These are phyloP conservation scores for Subacronicta megacephala DNA, from an alignment of 2,888 invertebrate species.

Conservation along the genomic window DNA sequence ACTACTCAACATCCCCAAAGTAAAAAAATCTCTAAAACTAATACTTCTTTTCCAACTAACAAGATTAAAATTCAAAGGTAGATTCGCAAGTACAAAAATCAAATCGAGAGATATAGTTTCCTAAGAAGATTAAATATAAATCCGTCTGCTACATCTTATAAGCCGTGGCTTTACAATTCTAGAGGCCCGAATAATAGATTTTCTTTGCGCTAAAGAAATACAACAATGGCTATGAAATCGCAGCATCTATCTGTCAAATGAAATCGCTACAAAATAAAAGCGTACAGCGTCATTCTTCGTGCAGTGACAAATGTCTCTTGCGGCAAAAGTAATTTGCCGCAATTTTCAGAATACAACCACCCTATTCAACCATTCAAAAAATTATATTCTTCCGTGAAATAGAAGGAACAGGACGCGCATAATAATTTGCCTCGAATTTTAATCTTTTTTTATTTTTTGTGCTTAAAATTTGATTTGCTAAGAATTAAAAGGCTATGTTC, in stretches of 20 bases:
- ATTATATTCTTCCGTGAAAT: slow-evolving; percentile 33
- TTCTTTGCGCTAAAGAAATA: slow-evolving; percentile 57
- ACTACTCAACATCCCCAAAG: too few relatives aligned
- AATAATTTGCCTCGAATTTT: slow-evolving; percentile 8
- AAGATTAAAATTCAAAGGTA: neutral
- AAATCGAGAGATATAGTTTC: slow-evolving; percentile 25
- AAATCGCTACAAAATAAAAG: slow-evolving; percentile 70
- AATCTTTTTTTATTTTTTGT: slow-evolving; percentile 17
- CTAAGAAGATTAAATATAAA: slow-evolving; percentile 50
- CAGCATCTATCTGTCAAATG: slow-evolving; percentile 73
- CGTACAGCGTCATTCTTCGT: slow-evolving; percentile 56
- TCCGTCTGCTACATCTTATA: slow-evolving; percentile 39
- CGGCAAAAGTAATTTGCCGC: slow-evolving; percentile 71
- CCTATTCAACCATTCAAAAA: slow-evolving; percentile 32
- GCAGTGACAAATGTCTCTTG: slow-evolving; percentile 71
- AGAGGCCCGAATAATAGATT: slow-evolving; percentile 52
- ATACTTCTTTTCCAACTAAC: neutral
- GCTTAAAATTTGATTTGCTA: slow-evolving; percentile 4
- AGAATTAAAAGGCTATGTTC: neutral
- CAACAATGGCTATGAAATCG: slow-evolving; percentile 71
- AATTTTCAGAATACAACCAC: slow-evolving; percentile 56
- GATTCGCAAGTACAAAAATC: neutral
- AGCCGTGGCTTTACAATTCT: slow-evolving; percentile 54
- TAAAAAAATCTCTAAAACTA: too few relatives aligned
- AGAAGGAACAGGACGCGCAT: slow-evolving; percentile 2